Evolutionary conservation across 2,113 vertebrate genomes (phyloP).

Genomic region (Muntiacus reevesi): DNA sequence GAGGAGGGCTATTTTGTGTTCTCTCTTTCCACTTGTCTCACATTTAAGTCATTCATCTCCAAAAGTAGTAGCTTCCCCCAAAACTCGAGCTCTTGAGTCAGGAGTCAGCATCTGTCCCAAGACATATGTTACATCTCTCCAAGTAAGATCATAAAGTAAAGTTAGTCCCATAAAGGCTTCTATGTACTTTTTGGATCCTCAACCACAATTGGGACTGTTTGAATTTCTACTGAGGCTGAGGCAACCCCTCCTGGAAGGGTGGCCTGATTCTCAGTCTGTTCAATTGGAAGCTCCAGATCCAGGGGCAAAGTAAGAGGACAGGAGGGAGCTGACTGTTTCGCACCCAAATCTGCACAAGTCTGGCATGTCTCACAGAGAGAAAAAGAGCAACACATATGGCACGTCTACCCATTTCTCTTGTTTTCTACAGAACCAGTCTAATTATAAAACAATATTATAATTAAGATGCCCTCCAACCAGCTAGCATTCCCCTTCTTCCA

Average conservation of each 20-base stretch:
- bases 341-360: not conserved
- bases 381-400: not conserved
- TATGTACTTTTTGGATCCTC: not conserved
- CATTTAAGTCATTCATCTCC: not conserved
- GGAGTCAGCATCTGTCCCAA: not conserved
- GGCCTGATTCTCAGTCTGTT: not conserved
- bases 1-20: not conserved
- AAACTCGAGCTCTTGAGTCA: not conserved
- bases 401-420: not conserved
- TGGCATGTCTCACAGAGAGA: not conserved
- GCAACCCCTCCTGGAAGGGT: not conserved
- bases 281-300: not conserved
- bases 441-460: not conserved
- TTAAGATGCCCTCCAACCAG: not conserved
- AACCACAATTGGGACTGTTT: not conserved
- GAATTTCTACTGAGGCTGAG: not conserved
- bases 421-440: not conserved
- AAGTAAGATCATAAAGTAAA: not conserved
- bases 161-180: not conserved
- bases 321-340: not conserved
- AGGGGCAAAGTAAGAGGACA: not conserved
- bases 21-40: not conserved
- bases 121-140: not conserved
- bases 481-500: not conserved
- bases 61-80: not conserved